These are phyloP conservation scores for Mormoops blainvillei DNA, from an alignment of 2,113 vertebrate species.

Conservation along the genomic window DNA sequence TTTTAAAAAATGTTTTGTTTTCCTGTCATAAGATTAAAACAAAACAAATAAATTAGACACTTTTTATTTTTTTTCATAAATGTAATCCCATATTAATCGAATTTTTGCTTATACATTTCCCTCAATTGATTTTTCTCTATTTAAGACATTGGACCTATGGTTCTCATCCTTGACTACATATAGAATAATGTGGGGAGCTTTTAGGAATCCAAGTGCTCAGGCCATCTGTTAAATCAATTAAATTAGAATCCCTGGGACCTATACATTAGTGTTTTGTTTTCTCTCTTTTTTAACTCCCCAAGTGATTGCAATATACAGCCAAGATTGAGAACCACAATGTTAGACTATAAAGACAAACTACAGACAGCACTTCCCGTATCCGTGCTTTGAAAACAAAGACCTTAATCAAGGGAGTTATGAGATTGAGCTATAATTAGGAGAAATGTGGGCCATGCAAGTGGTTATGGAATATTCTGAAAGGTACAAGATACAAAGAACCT, in stretches of 20 bases:
- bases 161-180: neutral
- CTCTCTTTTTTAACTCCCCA: neutral
- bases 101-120: neutral
- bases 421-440: neutral
- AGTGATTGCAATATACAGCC: neutral
- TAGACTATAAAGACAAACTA: neutral
- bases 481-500: neutral
- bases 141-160: neutral
- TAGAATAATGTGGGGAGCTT: neutral
- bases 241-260: neutral
- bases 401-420: neutral
- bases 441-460: neutral
- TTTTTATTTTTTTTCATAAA: slow-evolving; percentile 14
- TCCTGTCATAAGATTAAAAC: neutral
- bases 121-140: neutral
- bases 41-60: neutral
- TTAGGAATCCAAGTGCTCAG: neutral
- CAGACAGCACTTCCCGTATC: neutral
- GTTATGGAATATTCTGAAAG: neutral
- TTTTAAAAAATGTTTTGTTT: neutral
- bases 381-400: slow-evolving; percentile 17
- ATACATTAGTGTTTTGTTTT: neutral
- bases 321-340: neutral
- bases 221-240: neutral
- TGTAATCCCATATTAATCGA: neutral